Evolutionary conservation across 2,113 vertebrate genomes (phyloP), one percentile per base, ranked within the genome.

Genomic region (Tinamus guttatus): DNA sequence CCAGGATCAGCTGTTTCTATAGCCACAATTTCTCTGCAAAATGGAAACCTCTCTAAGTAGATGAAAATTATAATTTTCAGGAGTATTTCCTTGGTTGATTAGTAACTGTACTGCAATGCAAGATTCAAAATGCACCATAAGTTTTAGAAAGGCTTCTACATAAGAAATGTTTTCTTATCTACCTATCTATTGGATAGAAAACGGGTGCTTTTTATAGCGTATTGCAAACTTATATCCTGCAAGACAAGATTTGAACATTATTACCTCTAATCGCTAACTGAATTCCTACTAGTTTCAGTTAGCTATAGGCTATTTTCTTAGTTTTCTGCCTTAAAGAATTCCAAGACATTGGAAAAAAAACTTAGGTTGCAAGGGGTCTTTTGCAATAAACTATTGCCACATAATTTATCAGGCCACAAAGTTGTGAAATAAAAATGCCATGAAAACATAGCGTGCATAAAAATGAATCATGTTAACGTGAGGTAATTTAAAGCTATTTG

Each of bases 311-410:
- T 73, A 76, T 62, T 78, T 65, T 71, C 21, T 60, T 76, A 14
- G 6, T 56, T 85, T 74, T 67, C 27, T 58, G 5, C 20, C 51
- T 62, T 58, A 75, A 87, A 69, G 11, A 64, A 65, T 60, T 85
- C 69, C 34, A 69, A 52, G 79, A 27, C 9, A 59, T 85, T 67
- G 34, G 28, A 69, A 85, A 77, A 54, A 56, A 56, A 56, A 28
- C 54, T 56, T 30, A 30, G 15, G 15, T 56, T 30, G 54, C 54
- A 30, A 56, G 28, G 54, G 9, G 73, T 85, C 74, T 94, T 87
- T 85, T 89, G 93, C 67, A 92, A 95, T 78, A 36, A 77, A 77
- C 30, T 89, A 16, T 93, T 95, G 70, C 91, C 69, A 91, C 56
- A 76, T 64, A 45, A 49, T 34, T 14, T 71, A 92, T 51, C 69